Base-by-base conservation (phyloP, 2,797 vertebrate genomes). In the Salmo trutta region DNA sequence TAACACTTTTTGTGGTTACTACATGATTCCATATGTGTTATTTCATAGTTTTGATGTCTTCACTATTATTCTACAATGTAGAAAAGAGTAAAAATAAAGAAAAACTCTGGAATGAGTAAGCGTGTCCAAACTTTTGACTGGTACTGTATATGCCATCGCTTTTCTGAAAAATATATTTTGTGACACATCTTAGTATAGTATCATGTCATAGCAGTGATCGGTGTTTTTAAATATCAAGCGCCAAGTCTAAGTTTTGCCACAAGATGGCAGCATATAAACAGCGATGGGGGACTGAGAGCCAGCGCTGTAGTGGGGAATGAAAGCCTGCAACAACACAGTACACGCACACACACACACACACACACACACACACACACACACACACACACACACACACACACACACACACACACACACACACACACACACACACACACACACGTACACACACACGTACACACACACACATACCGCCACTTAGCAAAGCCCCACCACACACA, bases 401-500 rank as follows among this genome's bases (percentile, higher is more conserved):
- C 86, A 71, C 77, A 64, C 54, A 56, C n/a, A 24, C 54, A 64
- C 68, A 68, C 56, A 41, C 71, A 53, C 47, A 29, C 82, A 79
- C 77, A 76, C 73, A 74, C 71, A 73, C 1, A 24, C 24, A 24
- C 24, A 24, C 24, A 24, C 24, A 24, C 1, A 24, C 24, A 24
- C 24, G 29, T 47, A 29, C 64, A 71, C 77, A 64, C n/a, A 47
- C 56, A 67, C 71, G 70, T 33, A 53, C 66, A 62, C 77, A 82
- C 41, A 75, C 56, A 85, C 86, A 83, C 33, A 80, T 80, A 36
- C 10, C 16, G 33, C 53, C 62, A 70, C 59, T 75, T 82, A 87
- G 71, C 84, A 89, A 77, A 88, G 75, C 12, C 77, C 85, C 41
- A 84, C 90, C 36, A 84, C 90, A 91, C 86, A 92, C 89, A 93